Evolutionary conservation across 1,140 invertebrate species (phyloP).

Genomic region (Eulimnadia texana): DNA sequence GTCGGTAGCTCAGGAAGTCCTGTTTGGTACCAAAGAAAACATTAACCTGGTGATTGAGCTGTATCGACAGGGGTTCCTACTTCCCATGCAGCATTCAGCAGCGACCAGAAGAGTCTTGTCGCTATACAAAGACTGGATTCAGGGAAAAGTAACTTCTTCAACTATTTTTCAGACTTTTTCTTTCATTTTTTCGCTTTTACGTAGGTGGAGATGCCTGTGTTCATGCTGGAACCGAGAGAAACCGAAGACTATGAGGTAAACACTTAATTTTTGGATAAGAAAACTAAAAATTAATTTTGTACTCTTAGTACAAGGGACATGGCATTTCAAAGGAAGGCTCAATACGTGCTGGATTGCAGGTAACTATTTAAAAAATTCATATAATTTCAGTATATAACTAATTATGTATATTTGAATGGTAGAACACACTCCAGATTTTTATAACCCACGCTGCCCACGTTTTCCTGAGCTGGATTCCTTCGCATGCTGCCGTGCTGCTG

Average conservation of each 20-base stretch:
- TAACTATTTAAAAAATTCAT: constrained; percentile 20
- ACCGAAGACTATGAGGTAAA: neutral
- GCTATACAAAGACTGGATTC: constrained; percentile 94
- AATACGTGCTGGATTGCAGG: constrained; percentile 56
- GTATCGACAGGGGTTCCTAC: constrained; percentile 79
- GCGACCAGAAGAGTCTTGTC: constrained; percentile 77
- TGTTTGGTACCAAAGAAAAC: constrained; percentile 78
- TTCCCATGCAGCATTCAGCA: constrained; percentile 73
- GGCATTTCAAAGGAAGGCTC: neutral
- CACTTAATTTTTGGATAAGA: too few species aligned
- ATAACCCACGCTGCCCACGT: constrained; percentile 91
- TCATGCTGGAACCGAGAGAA: constrained; percentile 2
- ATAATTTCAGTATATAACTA: neutral
- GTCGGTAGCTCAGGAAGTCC: constrained; percentile 62
- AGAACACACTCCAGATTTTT: constrained; percentile 85
- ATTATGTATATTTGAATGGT: constrained; percentile 23
- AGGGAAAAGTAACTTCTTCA: constrained; percentile 49
- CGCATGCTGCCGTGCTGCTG: constrained; percentile 31
- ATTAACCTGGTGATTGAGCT: constrained; percentile 90
- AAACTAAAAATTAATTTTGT: neutral
- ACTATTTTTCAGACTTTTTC: constrained; percentile 13
- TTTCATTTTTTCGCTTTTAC: neutral
- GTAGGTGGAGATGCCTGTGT: constrained; percentile 1
- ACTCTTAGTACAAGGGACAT: neutral
- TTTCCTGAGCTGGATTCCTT: constrained; percentile 49